Base-by-base conservation (phyloP, 1,140 invertebrate genomes). In the Liolophura sinensis region DNA sequence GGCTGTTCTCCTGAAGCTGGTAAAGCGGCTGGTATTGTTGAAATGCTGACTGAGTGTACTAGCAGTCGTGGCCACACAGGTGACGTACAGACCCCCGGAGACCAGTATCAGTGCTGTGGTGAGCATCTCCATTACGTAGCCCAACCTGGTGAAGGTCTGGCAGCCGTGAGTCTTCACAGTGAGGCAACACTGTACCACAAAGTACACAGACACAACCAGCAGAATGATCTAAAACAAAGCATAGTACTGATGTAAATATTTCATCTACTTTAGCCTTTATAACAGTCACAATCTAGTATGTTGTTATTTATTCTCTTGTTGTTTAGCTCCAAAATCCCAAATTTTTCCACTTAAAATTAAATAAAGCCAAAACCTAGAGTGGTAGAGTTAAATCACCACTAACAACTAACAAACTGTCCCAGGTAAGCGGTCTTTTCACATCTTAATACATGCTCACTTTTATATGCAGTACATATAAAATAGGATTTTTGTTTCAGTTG, bases 91-190 rank as follows among this genome's bases (percentile, higher is more conserved):
- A n/a, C 71, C 77, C 54, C 73, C 63, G 31, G 64, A 62, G 11
- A 70, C 64, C n/a, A 73, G 64, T 7, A 71, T 56, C 57, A 77
- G 66, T 27, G 74, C 25, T 27, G 68, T 69, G 24, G 68, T 73
- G 22, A 74, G 14, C 49, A 78, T 55, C 58, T 81, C 74, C 55
- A 76, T 65, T 72, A 74, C 75, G 64, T 78, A 78, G 73, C 78
- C 78, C 5, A 74, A 25, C 0, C 72, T 46, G 12, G 54, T 69
- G 55, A 80, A 73, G 64, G 70, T 79, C 31, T 63, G 14, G 22
- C 58, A 63, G 1, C 69, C 56, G 11, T 73, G 55, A 20, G 72
- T 62, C 24, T 62, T 59, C 6, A 80, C 69, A 1, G 64, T 56
- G 0, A 72, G 18, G 18, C 67, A 27, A 1, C 74, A 62, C 51